Percentiles rank a stretch among this genome's conserved stretches.
Conservation (phyloP, 2,797 vertebrate genomes). For the Lithobates sylvaticus region DNA sequence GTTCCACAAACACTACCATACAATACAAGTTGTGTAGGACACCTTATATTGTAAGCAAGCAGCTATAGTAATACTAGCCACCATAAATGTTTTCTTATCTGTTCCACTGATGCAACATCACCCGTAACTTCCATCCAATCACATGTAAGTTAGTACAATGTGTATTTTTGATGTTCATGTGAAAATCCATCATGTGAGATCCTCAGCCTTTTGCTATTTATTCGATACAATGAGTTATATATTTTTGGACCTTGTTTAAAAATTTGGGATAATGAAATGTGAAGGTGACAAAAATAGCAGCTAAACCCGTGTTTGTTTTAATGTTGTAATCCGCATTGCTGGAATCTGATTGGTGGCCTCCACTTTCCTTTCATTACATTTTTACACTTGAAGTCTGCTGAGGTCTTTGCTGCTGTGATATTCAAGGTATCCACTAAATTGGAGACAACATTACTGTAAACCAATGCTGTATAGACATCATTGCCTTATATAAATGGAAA, state of each 20-base stretch:
- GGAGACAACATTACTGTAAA: background rate
- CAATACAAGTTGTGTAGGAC: too few species aligned
- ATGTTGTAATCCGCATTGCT: background rate
- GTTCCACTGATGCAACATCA: too few species aligned
- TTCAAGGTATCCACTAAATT: background rate
- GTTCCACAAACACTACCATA: too few species aligned
- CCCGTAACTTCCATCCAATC: too few species aligned
- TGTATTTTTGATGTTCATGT: background rate
- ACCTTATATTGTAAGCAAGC: too few species aligned
- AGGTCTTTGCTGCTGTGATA: background rate
- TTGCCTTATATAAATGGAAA: background rate
- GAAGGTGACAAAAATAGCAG: too few species aligned
- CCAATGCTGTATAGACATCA: background rate
- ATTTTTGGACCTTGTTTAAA: background rate
- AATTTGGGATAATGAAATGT: too few species aligned
- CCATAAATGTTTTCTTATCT: too few species aligned
- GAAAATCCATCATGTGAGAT: background rate
- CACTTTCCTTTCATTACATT: background rate
- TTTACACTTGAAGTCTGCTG: background rate
- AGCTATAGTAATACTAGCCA: too few species aligned
- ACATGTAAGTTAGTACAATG: too few species aligned
- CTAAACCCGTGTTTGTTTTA: too few species aligned
- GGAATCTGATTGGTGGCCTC: background rate
- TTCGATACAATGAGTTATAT: background rate
- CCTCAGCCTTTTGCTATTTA: background rate